phyloP scores from a whole-genome alignment of 2,113 vertebrate species.

The Pachycephala philippinensis region DNA sequence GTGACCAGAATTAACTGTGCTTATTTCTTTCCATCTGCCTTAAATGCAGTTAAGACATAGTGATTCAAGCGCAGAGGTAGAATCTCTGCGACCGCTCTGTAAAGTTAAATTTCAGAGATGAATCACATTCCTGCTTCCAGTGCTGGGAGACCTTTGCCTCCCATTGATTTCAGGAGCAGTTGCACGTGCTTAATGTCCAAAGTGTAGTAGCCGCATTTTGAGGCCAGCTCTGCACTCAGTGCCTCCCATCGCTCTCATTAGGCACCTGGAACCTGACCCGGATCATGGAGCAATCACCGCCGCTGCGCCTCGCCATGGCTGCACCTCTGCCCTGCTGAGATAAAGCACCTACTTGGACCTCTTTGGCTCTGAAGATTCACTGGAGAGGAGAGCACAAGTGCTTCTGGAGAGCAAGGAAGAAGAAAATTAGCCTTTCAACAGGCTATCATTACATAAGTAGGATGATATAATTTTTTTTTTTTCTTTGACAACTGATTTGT shows the following conservation, averaged over 20 bases:
- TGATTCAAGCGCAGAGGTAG: slow-evolving; percentile 15
- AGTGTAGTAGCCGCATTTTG: not conserved
- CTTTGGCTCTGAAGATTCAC: slow-evolving; percentile 26
- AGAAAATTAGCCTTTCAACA: slow-evolving; percentile 23
- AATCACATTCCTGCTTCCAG: not conserved
- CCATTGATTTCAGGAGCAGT: slow-evolving; percentile 15
- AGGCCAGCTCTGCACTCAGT: not conserved
- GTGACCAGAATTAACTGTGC: not conserved
- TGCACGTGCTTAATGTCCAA: not conserved
- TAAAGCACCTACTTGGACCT: slow-evolving; percentile 41
- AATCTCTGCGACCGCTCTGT: not conserved
- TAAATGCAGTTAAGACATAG: not conserved
- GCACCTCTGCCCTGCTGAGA: not conserved
- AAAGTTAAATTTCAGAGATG: slow-evolving; percentile 21
- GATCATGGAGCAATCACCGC: slow-evolving; percentile 15
- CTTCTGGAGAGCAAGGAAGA: not conserved
- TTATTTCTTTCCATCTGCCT: not conserved
- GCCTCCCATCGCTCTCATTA: slow-evolving; percentile 23
- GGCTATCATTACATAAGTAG: not conserved
- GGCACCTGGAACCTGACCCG: slow-evolving; percentile 14
- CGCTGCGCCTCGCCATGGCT: accelerated
- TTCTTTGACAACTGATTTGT: not conserved
- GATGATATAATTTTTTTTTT: slow-evolving; percentile 14
- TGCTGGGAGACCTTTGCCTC: slow-evolving; percentile 12
- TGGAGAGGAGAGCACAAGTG: slow-evolving; percentile 10